These are phyloP conservation scores for Andrena bucephala DNA, from an alignment of 2,888 invertebrate genomes.

Conservation along the genomic window DNA sequence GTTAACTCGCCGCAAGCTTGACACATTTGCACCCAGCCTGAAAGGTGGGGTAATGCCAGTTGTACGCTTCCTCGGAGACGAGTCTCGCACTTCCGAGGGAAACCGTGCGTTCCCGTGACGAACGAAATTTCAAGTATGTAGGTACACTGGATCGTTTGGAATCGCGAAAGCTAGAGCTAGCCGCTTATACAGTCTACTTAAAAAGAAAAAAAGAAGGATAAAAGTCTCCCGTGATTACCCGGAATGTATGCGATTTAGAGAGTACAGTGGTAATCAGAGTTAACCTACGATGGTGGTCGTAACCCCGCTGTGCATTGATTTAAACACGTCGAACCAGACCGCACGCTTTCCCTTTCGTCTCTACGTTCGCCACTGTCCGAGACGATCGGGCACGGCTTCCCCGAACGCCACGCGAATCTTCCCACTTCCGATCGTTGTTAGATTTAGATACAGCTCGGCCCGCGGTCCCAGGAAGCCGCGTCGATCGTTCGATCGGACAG, in stretches of 20 bases:
- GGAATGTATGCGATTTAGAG: conserved; percentile 48
- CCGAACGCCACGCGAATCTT: not conserved
- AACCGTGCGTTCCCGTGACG: conserved; percentile 51
- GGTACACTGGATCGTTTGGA: not conserved
- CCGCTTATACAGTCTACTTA: not conserved
- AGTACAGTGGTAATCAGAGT: not conserved
- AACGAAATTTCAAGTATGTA: not conserved
- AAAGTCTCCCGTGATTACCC: not conserved
- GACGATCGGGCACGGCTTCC: conserved; percentile 26
- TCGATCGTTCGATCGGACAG: conserved; percentile 37
- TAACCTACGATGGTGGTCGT: conserved; percentile 4
- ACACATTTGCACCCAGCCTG: conserved; percentile 60
- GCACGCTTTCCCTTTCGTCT: conserved; percentile 63
- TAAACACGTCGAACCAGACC: conserved; percentile 25
- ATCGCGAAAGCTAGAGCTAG: conserved; percentile 5
- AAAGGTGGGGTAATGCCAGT: conserved; percentile 82
- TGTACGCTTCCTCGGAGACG: conserved; percentile 79
- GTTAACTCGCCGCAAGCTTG: conserved; percentile 18
- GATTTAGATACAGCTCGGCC: not conserved
- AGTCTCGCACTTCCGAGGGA: conserved; percentile 25
- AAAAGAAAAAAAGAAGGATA: not conserved
- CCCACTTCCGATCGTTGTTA: not conserved
- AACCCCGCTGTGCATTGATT: not conserved
- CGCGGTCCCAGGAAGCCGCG: conserved; percentile 10
- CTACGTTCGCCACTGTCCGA: conserved; percentile 31